Evolutionary conservation across 2,797 vertebrate genomes (phyloP).

Genomic region (Myiothlypis coronata): DNA sequence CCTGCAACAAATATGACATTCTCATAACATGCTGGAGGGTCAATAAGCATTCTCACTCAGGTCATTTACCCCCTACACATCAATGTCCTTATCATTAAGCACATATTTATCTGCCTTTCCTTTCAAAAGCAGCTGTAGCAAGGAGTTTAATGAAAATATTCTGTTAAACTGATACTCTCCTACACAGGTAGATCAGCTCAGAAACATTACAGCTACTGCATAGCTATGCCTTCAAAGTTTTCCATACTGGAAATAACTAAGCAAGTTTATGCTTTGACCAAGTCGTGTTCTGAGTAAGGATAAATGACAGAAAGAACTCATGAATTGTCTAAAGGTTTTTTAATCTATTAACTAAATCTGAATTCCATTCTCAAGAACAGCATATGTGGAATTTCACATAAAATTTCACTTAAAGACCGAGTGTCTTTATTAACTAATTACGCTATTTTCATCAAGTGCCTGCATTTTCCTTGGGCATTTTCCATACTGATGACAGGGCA

Average conservation of each 20-base stretch:
- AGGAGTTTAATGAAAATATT: background rate
- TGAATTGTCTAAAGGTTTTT: too few species aligned
- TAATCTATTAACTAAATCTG: background rate
- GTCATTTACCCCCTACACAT: background rate
- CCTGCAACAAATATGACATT: background rate
- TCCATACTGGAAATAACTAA: background rate
- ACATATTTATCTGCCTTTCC: background rate
- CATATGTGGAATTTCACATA: background rate
- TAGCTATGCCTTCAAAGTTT: background rate
- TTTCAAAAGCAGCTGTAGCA: background rate
- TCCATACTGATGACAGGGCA: background rate
- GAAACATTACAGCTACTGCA: background rate
- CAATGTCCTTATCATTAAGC: background rate
- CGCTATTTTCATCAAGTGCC: background rate
- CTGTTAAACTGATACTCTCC: background rate
- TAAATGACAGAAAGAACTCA: background rate
- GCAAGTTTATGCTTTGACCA: background rate
- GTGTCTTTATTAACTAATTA: background rate
- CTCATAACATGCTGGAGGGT: background rate
- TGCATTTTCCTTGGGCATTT: background rate
- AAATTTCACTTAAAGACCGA: background rate
- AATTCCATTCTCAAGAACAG: background rate
- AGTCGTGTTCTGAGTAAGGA: background rate
- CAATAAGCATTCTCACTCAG: background rate
- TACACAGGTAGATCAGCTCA: background rate